Percentiles rank a stretch among this genome's conserved stretches.
These are phyloP conservation scores for Diarsia rubi DNA, from an alignment of 2,888 invertebrate genomes.

Conservation along the genomic window DNA sequence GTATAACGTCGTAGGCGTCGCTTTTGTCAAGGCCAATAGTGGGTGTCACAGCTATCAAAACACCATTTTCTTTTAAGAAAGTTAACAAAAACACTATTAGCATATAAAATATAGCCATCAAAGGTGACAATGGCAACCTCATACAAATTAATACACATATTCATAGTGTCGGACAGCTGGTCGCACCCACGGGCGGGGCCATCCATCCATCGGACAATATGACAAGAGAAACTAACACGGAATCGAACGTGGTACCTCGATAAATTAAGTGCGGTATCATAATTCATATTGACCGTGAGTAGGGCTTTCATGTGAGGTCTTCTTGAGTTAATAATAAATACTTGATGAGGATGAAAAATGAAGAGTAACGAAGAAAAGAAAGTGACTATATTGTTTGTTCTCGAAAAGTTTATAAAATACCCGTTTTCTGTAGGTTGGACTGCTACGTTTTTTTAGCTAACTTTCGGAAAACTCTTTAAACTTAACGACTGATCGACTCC, in stretches of 20 bases:
- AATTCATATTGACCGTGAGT: constrained; percentile 73
- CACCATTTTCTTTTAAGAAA: constrained; percentile 23
- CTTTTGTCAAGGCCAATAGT: background rate
- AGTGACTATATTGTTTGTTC: background rate
- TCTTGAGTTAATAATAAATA: constrained; percentile 15
- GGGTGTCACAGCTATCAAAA: constrained; percentile 4
- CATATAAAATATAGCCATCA: constrained; percentile 42
- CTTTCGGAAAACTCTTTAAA: too few relatives aligned
- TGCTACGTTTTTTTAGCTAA: too few relatives aligned
- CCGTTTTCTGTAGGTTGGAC: too few relatives aligned
- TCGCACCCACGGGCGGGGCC: constrained; percentile 61
- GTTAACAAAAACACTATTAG: constrained; percentile 21
- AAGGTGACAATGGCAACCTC: constrained; percentile 44
- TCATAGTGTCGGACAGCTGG: constrained; percentile 52
- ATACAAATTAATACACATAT: constrained; percentile 64
- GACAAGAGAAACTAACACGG: constrained; percentile 82
- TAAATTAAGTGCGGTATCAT: constrained; percentile 82
- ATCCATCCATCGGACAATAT: constrained; percentile 72
- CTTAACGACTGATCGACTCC: too few relatives aligned
- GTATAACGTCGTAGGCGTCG: background rate
- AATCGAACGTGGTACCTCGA: constrained; percentile 75
- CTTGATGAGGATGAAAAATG: background rate
- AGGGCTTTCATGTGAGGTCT: constrained; percentile 54
- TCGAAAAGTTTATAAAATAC: too few relatives aligned
- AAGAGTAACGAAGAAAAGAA: background rate